phyloP scores from a whole-genome alignment of 2,797 vertebrate genomes.

The Poeciliopsis presidionis region DNA sequence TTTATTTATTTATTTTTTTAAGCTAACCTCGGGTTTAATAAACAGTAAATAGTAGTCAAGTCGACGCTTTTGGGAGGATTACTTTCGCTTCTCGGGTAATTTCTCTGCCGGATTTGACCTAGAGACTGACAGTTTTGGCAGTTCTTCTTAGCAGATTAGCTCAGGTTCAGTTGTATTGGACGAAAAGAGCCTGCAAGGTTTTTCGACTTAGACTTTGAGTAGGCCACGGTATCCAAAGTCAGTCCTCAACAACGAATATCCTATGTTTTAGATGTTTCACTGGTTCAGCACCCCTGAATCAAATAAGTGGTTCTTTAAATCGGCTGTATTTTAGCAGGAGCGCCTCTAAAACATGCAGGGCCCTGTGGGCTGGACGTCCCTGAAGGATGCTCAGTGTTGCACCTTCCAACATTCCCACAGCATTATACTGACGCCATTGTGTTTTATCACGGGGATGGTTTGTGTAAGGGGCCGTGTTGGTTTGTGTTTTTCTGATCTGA shows the following conservation, averaged over 20 bases:
- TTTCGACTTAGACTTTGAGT: background rate
- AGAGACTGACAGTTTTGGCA: background rate
- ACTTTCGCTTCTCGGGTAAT: no score
- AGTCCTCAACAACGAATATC: background rate
- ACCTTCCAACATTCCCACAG: background rate
- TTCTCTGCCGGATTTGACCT: background rate
- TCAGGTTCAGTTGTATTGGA: background rate
- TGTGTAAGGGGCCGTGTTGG: background rate
- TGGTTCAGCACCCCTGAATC: background rate
- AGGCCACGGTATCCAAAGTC: background rate
- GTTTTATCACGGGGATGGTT: background rate
- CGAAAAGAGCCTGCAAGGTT: background rate
- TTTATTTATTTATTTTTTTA: constrained; percentile 9
- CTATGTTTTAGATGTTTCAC: background rate
- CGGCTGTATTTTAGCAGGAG: background rate
- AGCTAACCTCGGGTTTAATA: constrained; percentile 36
- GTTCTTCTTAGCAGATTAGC: background rate
- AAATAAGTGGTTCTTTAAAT: background rate
- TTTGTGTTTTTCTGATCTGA: no score
- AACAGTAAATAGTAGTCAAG: background rate
- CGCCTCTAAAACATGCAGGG: background rate
- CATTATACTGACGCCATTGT: background rate
- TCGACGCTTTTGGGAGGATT: background rate
- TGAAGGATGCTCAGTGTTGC: background rate
- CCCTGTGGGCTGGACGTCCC: background rate